Percentiles rank a stretch among this genome's conserved stretches.
phyloP scores from a whole-genome alignment of 2,113 vertebrate genomes.

The Stictonetta naevosa region DNA sequence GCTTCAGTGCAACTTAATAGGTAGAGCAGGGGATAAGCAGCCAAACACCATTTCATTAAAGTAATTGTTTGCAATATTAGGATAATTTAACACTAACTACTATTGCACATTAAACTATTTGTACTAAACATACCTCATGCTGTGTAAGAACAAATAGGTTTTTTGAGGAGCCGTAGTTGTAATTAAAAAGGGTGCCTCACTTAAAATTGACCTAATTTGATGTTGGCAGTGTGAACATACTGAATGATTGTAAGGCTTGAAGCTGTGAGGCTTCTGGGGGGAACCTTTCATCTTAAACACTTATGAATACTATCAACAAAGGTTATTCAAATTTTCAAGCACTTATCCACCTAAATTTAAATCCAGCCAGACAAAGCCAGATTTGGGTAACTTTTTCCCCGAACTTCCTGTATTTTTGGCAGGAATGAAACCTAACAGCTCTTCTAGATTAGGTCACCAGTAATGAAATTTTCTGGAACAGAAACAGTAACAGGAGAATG shows the following conservation, averaged over 20 bases:
- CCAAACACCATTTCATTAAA: not conserved
- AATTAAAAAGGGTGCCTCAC: not conserved
- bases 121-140: not conserved
- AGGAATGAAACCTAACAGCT: not conserved
- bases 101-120: not conserved
- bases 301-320: not conserved
- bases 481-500: not conserved
- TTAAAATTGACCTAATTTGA: slow-evolving; percentile 33
- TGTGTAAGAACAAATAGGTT: not conserved
- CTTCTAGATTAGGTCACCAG: not conserved
- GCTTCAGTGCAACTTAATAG: not conserved
- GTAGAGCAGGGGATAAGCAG: not conserved
- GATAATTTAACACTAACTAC: not conserved
- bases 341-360: not conserved
- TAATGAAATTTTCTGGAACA: not conserved
- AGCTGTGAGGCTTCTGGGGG: not conserved
- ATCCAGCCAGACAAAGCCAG: not conserved
- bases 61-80: not conserved
- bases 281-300: no score
- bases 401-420: not conserved
- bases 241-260: not conserved
- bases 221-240: not conserved
- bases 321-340: not conserved
- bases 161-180: not conserved
- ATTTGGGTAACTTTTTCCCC: not conserved